Conservation (phyloP, 35 echinoderm and acorn worm species). For the Chiridota heheva region DNA sequence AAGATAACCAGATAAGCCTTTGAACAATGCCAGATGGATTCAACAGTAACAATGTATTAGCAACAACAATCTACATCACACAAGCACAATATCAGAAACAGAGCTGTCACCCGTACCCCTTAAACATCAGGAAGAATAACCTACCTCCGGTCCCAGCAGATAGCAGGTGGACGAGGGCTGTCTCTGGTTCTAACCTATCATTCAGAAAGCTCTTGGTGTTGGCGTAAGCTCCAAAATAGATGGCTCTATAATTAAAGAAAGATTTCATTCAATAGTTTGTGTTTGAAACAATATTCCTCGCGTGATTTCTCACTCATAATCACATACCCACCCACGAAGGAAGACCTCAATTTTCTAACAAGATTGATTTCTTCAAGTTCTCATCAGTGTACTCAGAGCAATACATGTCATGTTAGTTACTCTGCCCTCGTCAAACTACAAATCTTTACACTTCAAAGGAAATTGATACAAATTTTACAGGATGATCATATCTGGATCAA, state of each 20-base stretch:
- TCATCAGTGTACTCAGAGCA: too few relatives aligned
- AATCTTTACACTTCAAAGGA: too few relatives aligned
- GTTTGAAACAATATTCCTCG: too few relatives aligned
- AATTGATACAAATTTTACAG: too few relatives aligned
- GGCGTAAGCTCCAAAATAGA: constrained; percentile 96
- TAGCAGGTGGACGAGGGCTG: constrained; percentile 71
- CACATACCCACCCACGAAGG: too few relatives aligned
- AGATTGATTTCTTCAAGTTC: too few relatives aligned
- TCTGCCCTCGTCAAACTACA: too few relatives aligned
- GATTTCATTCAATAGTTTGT: too few relatives aligned
- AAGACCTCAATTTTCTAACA: too few relatives aligned
- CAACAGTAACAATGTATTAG: neutral
- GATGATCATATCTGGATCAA: too few relatives aligned
- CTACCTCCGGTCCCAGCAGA: constrained; percentile 91
- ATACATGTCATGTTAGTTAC: too few relatives aligned
- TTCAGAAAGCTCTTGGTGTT: constrained; percentile 88
- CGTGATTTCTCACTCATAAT: too few relatives aligned
- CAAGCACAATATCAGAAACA: neutral
- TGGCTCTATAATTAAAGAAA: constrained; percentile 60
- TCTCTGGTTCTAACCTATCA: constrained; percentile 65
- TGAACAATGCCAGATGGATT: neutral
- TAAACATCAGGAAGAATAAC: neutral
- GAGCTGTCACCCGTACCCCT: neutral
- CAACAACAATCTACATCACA: neutral
- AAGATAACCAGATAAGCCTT: neutral